These are phyloP conservation scores for Melitaea athalia DNA, from an alignment of 2,888 invertebrate species.

Conservation along the genomic window DNA sequence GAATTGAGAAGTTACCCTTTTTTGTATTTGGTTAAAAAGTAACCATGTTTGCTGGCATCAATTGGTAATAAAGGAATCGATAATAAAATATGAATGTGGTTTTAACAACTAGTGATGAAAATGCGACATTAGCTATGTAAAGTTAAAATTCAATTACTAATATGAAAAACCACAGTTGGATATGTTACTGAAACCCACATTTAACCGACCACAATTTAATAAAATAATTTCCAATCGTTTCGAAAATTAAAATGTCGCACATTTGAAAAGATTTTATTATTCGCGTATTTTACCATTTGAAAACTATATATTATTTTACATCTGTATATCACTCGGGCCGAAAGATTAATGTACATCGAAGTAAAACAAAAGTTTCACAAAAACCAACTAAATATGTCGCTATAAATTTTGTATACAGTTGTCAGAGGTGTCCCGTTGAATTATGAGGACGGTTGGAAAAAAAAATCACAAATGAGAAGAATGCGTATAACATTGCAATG, in stretches of 20 bases:
- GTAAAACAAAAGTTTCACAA: conserved; percentile 20
- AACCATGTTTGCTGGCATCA: too few species aligned
- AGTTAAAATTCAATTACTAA: too few species aligned
- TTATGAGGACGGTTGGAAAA: conserved; percentile 19
- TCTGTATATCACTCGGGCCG: conserved; percentile 13
- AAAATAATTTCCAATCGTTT: background rate
- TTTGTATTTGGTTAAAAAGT: too few species aligned
- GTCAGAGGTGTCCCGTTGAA: conserved; percentile 19
- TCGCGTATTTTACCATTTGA: background rate
- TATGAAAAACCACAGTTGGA: background rate
- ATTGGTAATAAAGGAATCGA: too few species aligned
- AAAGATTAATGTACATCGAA: conserved; percentile 21
- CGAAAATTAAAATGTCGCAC: conserved; percentile 5
- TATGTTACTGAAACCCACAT: background rate
- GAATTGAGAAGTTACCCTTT: too few species aligned
- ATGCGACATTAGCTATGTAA: background rate
- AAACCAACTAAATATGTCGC: conserved; percentile 16
- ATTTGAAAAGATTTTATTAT: background rate
- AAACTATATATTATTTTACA: background rate
- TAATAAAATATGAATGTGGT: too few species aligned
- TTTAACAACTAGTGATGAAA: background rate
- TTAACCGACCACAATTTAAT: background rate
- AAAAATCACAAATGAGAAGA: conserved; percentile 28
- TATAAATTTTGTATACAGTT: conserved; percentile 28
- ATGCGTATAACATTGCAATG: conserved; percentile 4